Evolutionary conservation across 2,797 vertebrate genomes (phyloP), one percentile per base, ranked within the genome.

Genomic region (Poeciliopsis turneri): DNA sequence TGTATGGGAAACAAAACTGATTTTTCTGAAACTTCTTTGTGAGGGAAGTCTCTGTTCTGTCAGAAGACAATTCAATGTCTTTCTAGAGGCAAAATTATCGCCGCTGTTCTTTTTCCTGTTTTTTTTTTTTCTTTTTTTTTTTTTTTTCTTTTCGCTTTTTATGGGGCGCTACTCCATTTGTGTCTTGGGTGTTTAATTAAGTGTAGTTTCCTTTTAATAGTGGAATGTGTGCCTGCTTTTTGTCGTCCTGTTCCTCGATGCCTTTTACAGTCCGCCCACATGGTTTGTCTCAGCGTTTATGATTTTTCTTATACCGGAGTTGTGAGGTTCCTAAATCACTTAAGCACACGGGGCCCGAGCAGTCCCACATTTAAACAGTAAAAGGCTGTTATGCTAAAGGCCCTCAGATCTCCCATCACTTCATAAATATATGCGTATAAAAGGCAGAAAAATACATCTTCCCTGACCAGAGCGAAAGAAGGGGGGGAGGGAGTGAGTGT

Each of bases 401-500:
- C 95, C 96, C 97, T 99, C 91, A 98, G 98, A 99, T 99, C 97
- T 98, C 95, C 95, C 92, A 95, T 96, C 98, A 99, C 98, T 97
- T 98, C 97, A 99, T 99, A 99, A 99, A 99, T 97, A 98, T 95
- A 96, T 96, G 95, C 95, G 95, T 97, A 98, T 98, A 98, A 98
- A 97, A 95, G 90, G 88, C 89, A 91, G 84, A 91, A 92, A 94
- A 93, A 93, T 89, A 91, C 92, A 93, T 93, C 91, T 91, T 91
- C 86, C 81, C 87, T 87, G 82, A 90, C 90, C 89, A 89, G 89
- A 92, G 86, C 88, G 81, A 91, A 66, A 8, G 76, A 66, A 76
- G 78, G 84, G 84, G 86, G 36, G 76, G 88, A 88, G 86, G 49
- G 18, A 82, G 86, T 51, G 93, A 96, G 92, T 77, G 87, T 87